Conservation (phyloP, 1,140 invertebrate species). For the Drosophila murphyi region DNA sequence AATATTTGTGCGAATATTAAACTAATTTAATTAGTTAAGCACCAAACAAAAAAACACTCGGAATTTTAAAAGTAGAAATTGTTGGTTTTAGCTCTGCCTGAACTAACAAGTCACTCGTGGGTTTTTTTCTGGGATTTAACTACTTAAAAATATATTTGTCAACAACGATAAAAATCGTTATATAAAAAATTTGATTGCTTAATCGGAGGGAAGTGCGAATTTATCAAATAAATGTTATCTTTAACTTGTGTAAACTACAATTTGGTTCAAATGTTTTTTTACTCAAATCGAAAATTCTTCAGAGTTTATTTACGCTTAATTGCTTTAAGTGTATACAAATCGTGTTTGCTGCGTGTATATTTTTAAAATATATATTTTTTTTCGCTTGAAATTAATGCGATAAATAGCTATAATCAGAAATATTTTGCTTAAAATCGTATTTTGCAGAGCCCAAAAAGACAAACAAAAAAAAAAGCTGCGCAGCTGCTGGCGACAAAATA, state of each 20-base stretch:
- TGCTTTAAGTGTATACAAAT: neutral
- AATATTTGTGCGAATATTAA: conserved; percentile 40
- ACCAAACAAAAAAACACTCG: neutral
- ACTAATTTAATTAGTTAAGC: conserved; percentile 1
- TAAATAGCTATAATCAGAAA: conserved; percentile 46
- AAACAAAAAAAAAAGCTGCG: conserved; percentile 26
- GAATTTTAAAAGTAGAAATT: neutral
- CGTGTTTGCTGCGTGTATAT: neutral
- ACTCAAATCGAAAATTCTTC: conserved; percentile 5
- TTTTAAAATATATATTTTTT: conserved; percentile 10
- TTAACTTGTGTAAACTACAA: neutral
- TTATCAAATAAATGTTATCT: neutral
- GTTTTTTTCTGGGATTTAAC: no score
- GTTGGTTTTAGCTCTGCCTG: conserved; percentile 5
- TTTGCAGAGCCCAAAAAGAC: conserved; percentile 56
- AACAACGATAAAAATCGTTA: no score
- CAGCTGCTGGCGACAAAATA: conserved; percentile 52
- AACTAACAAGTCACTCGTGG: neutral
- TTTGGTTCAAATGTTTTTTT: neutral
- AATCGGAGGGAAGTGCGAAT: no score
- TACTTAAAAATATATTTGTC: no score
- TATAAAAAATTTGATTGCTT: no score
- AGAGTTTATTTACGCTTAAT: neutral
- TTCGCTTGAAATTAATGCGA: conserved; percentile 11
- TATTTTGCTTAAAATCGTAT: conserved; percentile 29